phyloP scores from a whole-genome alignment of 35 echinoderm and acorn worm species.

The Nesometra sesokonis region DNA sequence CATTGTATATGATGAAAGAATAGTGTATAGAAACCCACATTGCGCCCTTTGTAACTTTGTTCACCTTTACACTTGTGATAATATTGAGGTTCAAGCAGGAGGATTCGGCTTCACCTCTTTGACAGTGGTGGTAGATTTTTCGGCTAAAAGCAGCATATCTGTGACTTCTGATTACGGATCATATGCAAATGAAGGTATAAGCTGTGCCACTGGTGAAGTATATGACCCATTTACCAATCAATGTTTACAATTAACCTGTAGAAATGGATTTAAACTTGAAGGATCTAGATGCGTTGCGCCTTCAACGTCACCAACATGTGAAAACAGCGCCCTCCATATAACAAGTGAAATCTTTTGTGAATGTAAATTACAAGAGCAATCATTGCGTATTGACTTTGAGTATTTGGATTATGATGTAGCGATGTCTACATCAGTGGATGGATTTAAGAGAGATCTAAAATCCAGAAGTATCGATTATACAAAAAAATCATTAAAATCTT shows the following conservation, averaged over 20 bases:
- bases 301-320: neutral
- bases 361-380: neutral
- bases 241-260: neutral
- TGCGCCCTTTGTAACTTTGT: neutral
- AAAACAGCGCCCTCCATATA: neutral
- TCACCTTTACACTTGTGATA: neutral
- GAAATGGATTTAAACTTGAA: neutral
- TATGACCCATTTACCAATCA: neutral
- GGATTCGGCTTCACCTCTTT: neutral
- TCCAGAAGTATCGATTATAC: neutral
- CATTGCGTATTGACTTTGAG: neutral
- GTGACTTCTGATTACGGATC: neutral
- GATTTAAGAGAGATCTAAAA: neutral
- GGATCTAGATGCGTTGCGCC: neutral
- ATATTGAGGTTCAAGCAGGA: neutral
- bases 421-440: neutral
- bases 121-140: neutral
- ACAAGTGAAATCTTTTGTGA: neutral
- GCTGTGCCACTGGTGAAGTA: neutral
- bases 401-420: neutral
- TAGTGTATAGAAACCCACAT: neutral
- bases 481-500: neutral
- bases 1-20: neutral
- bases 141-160: neutral
- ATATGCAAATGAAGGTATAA: neutral